phyloP scores from a whole-genome alignment of 2,797 vertebrate genomes.

The Distichodus sexfasciatus region DNA sequence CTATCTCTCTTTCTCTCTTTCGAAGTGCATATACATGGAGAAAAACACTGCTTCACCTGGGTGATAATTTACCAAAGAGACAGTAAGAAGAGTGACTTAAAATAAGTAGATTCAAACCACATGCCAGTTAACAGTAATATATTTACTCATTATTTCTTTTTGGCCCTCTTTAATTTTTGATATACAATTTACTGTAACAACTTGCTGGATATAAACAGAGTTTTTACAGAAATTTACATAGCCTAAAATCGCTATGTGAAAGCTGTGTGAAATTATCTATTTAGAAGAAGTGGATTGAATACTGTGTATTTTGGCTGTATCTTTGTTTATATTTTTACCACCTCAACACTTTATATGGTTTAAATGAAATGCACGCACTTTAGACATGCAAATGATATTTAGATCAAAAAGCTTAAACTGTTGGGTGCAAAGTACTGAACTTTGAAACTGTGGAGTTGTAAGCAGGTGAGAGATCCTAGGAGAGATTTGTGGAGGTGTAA shows the following conservation, averaged over 20 bases:
- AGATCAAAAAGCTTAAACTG: conserved; percentile 5
- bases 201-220: no score
- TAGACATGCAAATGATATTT: background rate
- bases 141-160: no score
- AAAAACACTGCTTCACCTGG: conserved; percentile 53
- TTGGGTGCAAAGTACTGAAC: background rate
- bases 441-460: background rate
- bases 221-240: no score
- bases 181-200: no score
- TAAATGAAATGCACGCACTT: background rate
- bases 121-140: background rate
- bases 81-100: conserved; percentile 15
- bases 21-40: conserved; percentile 49
- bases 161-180: no score
- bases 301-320: no score
- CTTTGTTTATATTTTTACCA: no score
- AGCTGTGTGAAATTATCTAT: no score
- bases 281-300: no score
- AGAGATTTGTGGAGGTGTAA: background rate
- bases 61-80: conserved; percentile 59
- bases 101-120: background rate
- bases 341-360: background rate
- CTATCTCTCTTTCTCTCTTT: conserved; percentile 63
- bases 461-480: background rate
- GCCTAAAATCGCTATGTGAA: no score